Percentiles rank a stretch among this genome's conserved stretches.
Conservation (phyloP, 2,113 vertebrate species). For the Chamaetylas fuelleborni region DNA sequence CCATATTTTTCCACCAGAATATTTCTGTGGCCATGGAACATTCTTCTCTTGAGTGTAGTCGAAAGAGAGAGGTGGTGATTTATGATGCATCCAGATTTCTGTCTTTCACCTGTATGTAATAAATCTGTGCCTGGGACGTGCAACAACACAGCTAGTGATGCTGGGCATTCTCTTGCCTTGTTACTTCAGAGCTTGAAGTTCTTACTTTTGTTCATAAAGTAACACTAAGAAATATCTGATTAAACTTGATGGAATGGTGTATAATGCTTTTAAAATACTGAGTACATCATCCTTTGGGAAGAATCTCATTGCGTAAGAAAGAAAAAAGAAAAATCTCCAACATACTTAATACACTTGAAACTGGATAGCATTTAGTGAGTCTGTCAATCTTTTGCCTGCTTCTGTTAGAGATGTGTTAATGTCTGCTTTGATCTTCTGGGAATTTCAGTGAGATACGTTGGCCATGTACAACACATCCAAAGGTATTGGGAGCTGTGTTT, state of each 20-base stretch:
- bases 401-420: background rate
- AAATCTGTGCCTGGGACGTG: background rate
- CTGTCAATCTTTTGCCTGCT: background rate
- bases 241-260: background rate
- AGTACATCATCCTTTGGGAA: background rate
- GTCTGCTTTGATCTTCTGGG: background rate
- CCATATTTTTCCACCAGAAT: background rate
- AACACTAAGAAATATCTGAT: background rate
- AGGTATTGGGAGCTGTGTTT: slow-evolving; percentile 8
- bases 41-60: background rate
- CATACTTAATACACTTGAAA: background rate
- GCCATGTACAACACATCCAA: background rate
- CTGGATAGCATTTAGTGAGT: background rate
- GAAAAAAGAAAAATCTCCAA: background rate
- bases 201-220: background rate
- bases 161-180: background rate
- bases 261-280: background rate
- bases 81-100: background rate
- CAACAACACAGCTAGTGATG: background rate
- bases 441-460: background rate
- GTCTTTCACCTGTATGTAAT: background rate
- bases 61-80: background rate
- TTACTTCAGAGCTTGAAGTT: background rate
- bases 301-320: background rate
- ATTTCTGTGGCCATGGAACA: background rate